A percentile compares a stretch with the other conserved stretches of the same genome.
Conservation (phyloP, 2,797 vertebrate species). For the Semotilus atromaculatus region DNA sequence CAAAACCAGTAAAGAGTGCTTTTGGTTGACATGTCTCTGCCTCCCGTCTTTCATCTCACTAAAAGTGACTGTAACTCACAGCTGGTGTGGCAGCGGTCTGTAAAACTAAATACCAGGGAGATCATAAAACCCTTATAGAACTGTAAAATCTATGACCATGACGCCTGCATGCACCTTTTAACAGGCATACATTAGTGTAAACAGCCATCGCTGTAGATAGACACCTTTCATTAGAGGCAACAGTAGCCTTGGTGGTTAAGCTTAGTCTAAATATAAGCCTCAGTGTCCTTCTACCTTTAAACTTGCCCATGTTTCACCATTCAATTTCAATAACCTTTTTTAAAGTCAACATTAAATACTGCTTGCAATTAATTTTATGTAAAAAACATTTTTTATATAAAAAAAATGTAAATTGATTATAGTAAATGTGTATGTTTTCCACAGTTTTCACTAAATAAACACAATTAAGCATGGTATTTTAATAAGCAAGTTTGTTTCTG, state of each 20-base stretch:
- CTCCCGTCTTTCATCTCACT: constrained; percentile 33
- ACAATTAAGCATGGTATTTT: background rate
- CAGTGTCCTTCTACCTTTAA: constrained; percentile 15
- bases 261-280: constrained; percentile 18
- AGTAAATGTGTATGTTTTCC: too few relatives aligned
- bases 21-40: constrained; percentile 21
- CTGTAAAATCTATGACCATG: constrained; percentile 65
- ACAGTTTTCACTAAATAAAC: too few relatives aligned
- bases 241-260: constrained; percentile 27
- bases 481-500: background rate
- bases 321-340: background rate
- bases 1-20: constrained; percentile 68
- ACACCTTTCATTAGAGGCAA: constrained; percentile 32
- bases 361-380: background rate
- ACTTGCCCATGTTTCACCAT: background rate
- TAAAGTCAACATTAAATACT: constrained; percentile 6
- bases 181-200: constrained; percentile 60
- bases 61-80: constrained; percentile 54
- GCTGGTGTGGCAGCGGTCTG: constrained; percentile 52
- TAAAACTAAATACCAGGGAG: constrained; percentile 65
- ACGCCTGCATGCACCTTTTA: constrained; percentile 63
- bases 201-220: constrained; percentile 3
- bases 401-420: background rate
- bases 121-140: constrained; percentile 63
- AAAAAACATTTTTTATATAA: background rate